Evolutionary conservation across 2,888 invertebrate genomes (phyloP), one percentile per base, ranked within the genome.

Genomic region (Patella caerulea): DNA sequence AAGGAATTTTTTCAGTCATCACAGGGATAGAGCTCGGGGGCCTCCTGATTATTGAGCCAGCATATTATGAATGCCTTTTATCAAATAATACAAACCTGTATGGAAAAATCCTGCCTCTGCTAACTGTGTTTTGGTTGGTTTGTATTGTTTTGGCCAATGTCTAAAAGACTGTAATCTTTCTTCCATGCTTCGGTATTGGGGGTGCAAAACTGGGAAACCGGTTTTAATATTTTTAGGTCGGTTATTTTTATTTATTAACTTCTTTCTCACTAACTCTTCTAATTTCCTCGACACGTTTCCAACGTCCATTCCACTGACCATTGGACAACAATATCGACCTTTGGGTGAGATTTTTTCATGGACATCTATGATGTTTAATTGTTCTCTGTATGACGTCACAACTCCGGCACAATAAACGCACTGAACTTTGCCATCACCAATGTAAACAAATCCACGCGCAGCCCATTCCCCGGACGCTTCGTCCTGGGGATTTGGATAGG

Each of bases 71-170:
- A 0, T 34, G 5, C 34, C 34, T 34, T 5, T 34, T 5, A 29
- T 34, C 34, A 34, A 45, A 56, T 9, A 56, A 15, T 56, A 15
- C 17, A 24, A 11, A 65, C 65, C 65, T 65, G 65, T 65, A 65
- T 65, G 11, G 14, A 65, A 65, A 65, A 65, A 65, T 65, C 65
- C 65, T 65, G 65, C 65, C 24, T 65, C 65, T 24, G 65, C 65
- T 14, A 65, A 24, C 19, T 65, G 65, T 24, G 65, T 65, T 65
- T 65, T 65, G 14, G 65, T 65, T 9, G 65, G 65, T 65, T 19
- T 9, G 24, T 65, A 65, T 65, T 65, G 65, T 65, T 65, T 65
- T 11, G 65, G 24, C 65, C 65, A 65, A 24, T 24, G 24, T 65
- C 24, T 65, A 1, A 65, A 65, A 3, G 65, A 65, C 14, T 0